Base-by-base conservation (phyloP, 2,113 vertebrate genomes). In the Eretmochelys imbricata region DNA sequence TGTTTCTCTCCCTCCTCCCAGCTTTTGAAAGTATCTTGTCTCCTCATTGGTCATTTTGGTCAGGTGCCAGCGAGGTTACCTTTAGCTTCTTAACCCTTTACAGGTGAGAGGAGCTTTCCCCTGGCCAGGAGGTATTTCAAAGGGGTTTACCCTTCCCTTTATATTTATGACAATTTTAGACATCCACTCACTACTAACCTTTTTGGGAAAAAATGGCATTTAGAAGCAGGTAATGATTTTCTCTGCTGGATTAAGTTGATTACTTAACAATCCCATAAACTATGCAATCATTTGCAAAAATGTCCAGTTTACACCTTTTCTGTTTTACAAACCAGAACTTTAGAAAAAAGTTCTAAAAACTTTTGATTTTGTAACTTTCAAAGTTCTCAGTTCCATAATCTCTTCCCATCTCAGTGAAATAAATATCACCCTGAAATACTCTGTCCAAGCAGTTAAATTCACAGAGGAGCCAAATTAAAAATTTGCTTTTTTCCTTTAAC, bases 401-500 rank as follows among this genome's bases (percentile, higher is more conserved):
- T 96, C 86, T 90, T 89, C 65, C 53, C 85, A 94, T 91, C 80
- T 93, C 49, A 49, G 49, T 22, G 90, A 97, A 93, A 96, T 91
- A 98, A 96, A 96, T 90, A 88, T 8, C 91, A 81, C 85, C 59
- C 87, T 93, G 87, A 92, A 93, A 97, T 96, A 83, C 84, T 81
- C 42, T 90, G 72, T 88, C 96, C 3, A 4, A 90, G 76, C 57
- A 94, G 79, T 80, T 95, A 95, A 97, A 95, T 48, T 85, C 94
- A 92, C 81, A 93, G 84, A 91, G 69, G 27, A 95, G 51, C 53
- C 91, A 96, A 97, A 97, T 97, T 96, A 97, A 98, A 97, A 97
- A 95, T 93, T 94, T 94, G 62, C 53, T 91, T 92, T 82, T 54
- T 95, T 93, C 78, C 87, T 94, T 90, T 93, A 95, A 91, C 55